These are phyloP conservation scores for Amphiprion clarkii DNA, from an alignment of 2,797 vertebrate genomes.

Conservation along the genomic window DNA sequence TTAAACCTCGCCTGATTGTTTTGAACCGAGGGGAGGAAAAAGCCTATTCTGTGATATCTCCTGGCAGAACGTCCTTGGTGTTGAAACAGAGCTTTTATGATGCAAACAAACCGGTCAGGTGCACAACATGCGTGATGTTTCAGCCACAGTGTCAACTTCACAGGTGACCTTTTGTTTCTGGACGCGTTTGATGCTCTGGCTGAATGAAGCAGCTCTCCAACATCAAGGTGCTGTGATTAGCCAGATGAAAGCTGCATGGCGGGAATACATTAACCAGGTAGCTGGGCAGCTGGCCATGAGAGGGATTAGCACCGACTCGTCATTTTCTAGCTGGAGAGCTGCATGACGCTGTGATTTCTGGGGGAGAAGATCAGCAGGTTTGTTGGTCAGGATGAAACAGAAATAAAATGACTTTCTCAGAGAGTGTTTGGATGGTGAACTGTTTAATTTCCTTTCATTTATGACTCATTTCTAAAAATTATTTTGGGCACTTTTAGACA, in stretches of 20 bases:
- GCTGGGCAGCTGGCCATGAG: constrained; percentile 62
- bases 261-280: constrained; percentile 70
- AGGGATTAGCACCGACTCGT: constrained; percentile 75
- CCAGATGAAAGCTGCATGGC: constrained; percentile 69
- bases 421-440: no score
- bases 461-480: no score
- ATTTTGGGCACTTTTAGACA: no score
- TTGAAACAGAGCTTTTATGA: constrained; percentile 49
- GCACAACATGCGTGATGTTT: constrained; percentile 29
- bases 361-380: constrained; percentile 31
- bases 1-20: constrained; percentile 51
- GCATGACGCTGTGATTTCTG: constrained; percentile 37
- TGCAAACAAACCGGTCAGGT: constrained; percentile 59
- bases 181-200: constrained; percentile 65
- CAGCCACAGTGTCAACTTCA: constrained; percentile 46
- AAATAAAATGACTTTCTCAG: background rate
- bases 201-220: constrained; percentile 63
- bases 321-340: constrained; percentile 41
- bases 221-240: constrained; percentile 68
- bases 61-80: constrained; percentile 7
- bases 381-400: constrained; percentile 17
- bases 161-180: constrained; percentile 67
- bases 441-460: no score
- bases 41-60: background rate
- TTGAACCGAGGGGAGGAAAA: constrained; percentile 22